Base-by-base conservation (phyloP, 2,797 vertebrate genomes). In the Eulemur mongoz region DNA sequence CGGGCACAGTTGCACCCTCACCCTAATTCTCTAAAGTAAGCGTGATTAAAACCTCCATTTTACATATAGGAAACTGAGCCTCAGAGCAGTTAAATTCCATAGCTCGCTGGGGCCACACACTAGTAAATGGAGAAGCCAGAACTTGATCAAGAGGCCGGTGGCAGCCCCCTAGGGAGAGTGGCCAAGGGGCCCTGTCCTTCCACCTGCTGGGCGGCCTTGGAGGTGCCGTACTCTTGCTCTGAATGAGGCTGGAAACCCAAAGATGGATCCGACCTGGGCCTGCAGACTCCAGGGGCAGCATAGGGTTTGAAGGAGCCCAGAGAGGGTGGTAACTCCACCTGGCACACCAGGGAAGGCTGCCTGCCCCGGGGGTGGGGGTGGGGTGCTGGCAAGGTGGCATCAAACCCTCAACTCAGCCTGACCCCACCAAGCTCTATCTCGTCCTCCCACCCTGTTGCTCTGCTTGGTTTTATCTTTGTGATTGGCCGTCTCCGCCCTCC, bases 161-260 rank as follows among this genome's bases (percentile, higher is more conserved):
- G 75, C 13, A 25, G 79, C 3, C 14, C 12, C 7, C 12, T 13
- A 22, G 52, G 76, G 13, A 13, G 11, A 1, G 0, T 1, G 27
- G 23, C 30, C 5, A 5, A 80, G 32, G 50, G 1, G 11, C 7
- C 32, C 5, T 4, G 2, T 20, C 12, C 14, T n/a, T 38, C 32
- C 20, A 0, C 13, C 65, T 0, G 1, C 4, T 0, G 10, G 5
- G 12, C 73, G 38, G 61, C 6, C n/a, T 20, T 20, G 4, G 25
- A 12, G 23, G 1, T 15, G 7, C 23, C 38, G 35, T 32, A 70
- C 11, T 45, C 23, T 48, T 79, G 45, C n/a, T 20, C 17, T 27
- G 80, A 43, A 5, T 61, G 70, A 54, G 23, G 57, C 45, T 45
- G 11, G 40, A 45, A 35, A 45, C 40, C 38, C 48, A 59, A 10